Conservation (phyloP, 2,888 invertebrate species). For the Hirtodrosophila alboralis region DNA sequence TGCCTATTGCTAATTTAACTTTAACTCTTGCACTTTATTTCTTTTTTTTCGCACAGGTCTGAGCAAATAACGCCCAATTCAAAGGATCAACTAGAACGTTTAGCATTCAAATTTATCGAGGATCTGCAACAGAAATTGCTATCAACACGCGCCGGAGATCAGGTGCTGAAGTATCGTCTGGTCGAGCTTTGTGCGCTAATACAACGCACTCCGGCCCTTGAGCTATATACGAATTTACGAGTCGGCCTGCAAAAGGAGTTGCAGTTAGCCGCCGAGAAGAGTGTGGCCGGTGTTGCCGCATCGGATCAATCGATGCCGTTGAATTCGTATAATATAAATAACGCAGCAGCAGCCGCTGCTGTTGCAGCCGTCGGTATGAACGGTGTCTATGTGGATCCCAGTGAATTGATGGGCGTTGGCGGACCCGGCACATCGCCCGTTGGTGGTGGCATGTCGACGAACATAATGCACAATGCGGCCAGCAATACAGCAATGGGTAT, state of each 20-base stretch:
- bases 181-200: constrained; percentile 78
- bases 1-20: too few relatives aligned
- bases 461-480: constrained; percentile 44
- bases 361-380: constrained; percentile 32
- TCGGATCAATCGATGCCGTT: constrained; percentile 70
- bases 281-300: constrained; percentile 49
- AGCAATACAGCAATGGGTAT: constrained; percentile 39
- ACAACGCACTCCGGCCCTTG: constrained; percentile 73
- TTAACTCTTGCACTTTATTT: background rate
- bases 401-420: constrained; percentile 35
- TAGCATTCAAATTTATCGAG: constrained; percentile 80
- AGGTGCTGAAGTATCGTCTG: constrained; percentile 76
- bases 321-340: constrained; percentile 74
- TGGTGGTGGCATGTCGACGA: constrained; percentile 24
- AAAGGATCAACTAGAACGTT: constrained; percentile 72
- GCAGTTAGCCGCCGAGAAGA: constrained; percentile 80
- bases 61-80: constrained; percentile 72
- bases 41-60: constrained; percentile 46
- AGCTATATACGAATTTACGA: constrained; percentile 81
- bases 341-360: constrained; percentile 41
- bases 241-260: constrained; percentile 82
- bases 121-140: constrained; percentile 80
- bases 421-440: constrained; percentile 22
- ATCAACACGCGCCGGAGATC: constrained; percentile 71
- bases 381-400: constrained; percentile 50